These are phyloP conservation scores for Matsumurasca onukii DNA, from an alignment of 1,140 invertebrate species.

Conservation along the genomic window DNA sequence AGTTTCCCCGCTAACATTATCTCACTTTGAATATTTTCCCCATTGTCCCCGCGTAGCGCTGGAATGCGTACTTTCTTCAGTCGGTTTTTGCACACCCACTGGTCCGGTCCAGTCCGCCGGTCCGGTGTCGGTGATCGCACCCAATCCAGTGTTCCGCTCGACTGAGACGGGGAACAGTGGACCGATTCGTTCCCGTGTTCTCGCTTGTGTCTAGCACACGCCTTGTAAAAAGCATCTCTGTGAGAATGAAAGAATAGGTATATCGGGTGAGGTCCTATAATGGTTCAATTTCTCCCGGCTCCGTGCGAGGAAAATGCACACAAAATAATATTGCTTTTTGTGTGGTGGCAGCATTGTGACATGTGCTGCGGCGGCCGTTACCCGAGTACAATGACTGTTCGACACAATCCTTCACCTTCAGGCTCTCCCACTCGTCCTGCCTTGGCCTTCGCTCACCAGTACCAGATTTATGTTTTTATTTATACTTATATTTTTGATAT, in stretches of 20 bases:
- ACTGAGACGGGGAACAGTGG: not conserved
- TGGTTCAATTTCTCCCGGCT: not conserved
- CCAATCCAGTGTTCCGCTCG: not conserved
- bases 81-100: no score
- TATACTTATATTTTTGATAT: no score
- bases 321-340: conserved; percentile 1
- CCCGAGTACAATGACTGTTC: no score
- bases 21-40: no score
- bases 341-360: not conserved
- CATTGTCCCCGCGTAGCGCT: no score
- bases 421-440: no score
- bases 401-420: no score
- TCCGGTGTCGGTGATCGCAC: not conserved
- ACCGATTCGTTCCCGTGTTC: not conserved
- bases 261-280: not conserved
- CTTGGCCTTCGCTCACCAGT: no score
- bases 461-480: no score
- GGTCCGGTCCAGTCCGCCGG: not conserved
- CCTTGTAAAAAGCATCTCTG: not conserved
- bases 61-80: no score
- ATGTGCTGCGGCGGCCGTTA: not conserved
- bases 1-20: no score
- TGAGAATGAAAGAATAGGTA: not conserved
- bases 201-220: not conserved
- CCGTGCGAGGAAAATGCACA: not conserved